Percentiles rank a stretch among this genome's conserved stretches.
Conservation (phyloP, 30 jellyfish, hydroid and myxozoan species). For the Chironex yamaguchii region DNA sequence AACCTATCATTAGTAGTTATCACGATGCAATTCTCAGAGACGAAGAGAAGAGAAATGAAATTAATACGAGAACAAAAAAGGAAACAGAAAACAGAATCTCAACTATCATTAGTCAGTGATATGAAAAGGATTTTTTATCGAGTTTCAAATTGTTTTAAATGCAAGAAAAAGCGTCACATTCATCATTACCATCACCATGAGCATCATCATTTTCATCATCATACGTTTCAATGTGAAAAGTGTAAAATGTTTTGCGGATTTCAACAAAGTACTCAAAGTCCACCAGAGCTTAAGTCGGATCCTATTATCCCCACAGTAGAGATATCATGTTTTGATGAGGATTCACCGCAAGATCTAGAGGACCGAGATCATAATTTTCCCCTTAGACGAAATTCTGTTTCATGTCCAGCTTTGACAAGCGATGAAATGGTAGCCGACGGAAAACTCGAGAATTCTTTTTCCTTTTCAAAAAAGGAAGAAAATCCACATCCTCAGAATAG, state of each 20-base stretch:
- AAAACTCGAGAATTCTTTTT: neutral
- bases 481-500: neutral
- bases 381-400: neutral
- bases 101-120: conserved; percentile 81
- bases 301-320: conserved; percentile 73
- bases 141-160: conserved; percentile 38
- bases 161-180: conserved; percentile 59
- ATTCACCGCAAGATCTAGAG: neutral
- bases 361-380: neutral
- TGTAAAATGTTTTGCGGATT: conserved; percentile 80
- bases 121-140: conserved; percentile 47
- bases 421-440: neutral
- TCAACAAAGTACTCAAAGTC: conserved; percentile 61
- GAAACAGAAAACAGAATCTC: conserved; percentile 57
- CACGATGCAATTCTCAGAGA: conserved; percentile 95
- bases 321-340: conserved; percentile 77
- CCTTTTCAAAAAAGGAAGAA: neutral
- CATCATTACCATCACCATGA: conserved; percentile 95
- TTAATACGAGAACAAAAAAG: conserved; percentile 74
- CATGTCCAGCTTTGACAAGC: neutral
- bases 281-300: conserved; percentile 26
- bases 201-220: conserved; percentile 81
- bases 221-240: conserved; percentile 74
- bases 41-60: conserved; percentile 89
- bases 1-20: conserved; percentile 89